Percentiles rank a stretch among this genome's conserved stretches.
Conservation (phyloP, 2,113 vertebrate species). For the Chloropsis cyanopogon region DNA sequence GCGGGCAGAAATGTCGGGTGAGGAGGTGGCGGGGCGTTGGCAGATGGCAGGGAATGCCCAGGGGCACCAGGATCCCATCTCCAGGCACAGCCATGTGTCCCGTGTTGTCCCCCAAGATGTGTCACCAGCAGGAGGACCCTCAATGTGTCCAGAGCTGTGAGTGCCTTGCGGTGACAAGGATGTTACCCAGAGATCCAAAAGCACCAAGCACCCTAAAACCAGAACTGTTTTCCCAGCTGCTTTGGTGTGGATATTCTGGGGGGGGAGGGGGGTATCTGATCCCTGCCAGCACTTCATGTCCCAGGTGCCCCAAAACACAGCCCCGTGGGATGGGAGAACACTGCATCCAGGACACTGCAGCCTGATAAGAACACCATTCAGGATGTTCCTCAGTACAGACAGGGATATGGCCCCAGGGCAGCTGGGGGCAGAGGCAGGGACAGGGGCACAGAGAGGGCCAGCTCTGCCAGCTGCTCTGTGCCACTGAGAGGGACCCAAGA, state of each 20-base stretch:
- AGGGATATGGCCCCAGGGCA: background rate
- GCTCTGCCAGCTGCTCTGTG: background rate
- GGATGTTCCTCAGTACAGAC: background rate
- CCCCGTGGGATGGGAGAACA: background rate
- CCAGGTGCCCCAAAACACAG: background rate
- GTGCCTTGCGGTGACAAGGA: background rate
- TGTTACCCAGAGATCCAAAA: background rate
- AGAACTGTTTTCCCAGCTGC: background rate
- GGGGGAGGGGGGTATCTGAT: background rate
- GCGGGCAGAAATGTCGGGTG: accelerated
- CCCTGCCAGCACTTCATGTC: background rate
- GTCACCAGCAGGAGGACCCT: background rate
- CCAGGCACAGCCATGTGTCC: accelerated
- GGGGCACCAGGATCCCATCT: background rate
- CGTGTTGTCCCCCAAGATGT: accelerated
- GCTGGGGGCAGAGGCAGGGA: background rate
- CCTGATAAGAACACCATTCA: accelerated
- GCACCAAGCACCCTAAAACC: background rate
- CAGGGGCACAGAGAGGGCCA: background rate
- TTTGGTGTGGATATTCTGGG: background rate
- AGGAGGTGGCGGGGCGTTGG: background rate
- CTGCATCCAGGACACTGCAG: accelerated
- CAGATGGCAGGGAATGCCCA: background rate
- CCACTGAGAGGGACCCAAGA: background rate
- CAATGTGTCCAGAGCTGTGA: accelerated